Evolutionary conservation across 1,140 invertebrate genomes (phyloP).

Genomic region (Ruditapes philippinarum): DNA sequence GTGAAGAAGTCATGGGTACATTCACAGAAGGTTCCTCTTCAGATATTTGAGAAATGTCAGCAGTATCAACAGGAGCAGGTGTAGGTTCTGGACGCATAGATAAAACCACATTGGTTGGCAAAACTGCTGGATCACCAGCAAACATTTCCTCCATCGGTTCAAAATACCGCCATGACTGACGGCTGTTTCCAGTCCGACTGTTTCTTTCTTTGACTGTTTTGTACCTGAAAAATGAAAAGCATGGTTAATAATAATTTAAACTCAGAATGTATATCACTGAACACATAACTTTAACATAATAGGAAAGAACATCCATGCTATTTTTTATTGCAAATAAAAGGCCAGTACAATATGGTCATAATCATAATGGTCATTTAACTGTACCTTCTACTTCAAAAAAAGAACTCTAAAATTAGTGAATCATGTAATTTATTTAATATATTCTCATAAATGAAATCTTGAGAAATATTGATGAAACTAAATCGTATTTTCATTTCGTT

Average conservation of each 20-base stretch:
- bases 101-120: background rate
- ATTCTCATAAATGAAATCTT: too few relatives aligned
- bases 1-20: background rate
- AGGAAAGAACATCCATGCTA: background rate
- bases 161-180: slow-evolving; percentile 14
- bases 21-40: background rate
- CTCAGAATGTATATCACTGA: background rate
- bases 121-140: background rate
- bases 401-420: too few relatives aligned
- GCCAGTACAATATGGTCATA: background rate
- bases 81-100: background rate
- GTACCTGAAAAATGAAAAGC: slow-evolving; percentile 8
- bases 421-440: too few relatives aligned
- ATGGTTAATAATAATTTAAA: background rate
- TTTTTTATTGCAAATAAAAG: background rate
- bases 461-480: too few relatives aligned
- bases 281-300: background rate
- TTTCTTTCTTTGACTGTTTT: slow-evolving; percentile 30
- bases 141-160: slow-evolving; percentile 30
- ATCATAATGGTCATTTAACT: background rate
- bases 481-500: too few relatives aligned
- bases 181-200: background rate
- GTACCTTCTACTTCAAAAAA: background rate
- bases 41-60: background rate
- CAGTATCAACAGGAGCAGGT: background rate